Evolutionary conservation across 2,797 vertebrate species (phyloP).

Genomic region (Gymnodraco acuticeps): DNA sequence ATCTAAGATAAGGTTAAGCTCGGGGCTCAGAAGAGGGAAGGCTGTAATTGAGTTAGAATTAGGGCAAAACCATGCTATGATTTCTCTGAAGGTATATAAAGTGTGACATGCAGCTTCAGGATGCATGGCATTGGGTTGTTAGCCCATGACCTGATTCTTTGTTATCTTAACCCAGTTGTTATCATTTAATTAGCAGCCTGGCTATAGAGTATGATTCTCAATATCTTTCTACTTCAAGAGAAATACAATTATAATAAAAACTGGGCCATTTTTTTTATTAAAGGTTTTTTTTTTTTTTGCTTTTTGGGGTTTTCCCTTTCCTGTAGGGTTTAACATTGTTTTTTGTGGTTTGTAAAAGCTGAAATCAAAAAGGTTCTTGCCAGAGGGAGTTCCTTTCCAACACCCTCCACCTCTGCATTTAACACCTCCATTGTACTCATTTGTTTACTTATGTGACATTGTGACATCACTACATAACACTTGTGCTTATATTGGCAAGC

Average conservation of each 20-base stretch:
- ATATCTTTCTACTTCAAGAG: background rate
- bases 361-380: too few relatives aligned
- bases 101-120: conserved; percentile 48
- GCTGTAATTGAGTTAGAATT: conserved; percentile 73
- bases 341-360: too few relatives aligned
- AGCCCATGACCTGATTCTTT: conserved; percentile 18
- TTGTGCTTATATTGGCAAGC: too few relatives aligned
- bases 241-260: background rate
- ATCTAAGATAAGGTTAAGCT: conserved; percentile 78
- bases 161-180: conserved; percentile 18
- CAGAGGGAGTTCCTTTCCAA: too few relatives aligned
- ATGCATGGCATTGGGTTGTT: conserved; percentile 18
- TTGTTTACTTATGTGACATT: too few relatives aligned
- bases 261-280: background rate
- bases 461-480: too few relatives aligned
- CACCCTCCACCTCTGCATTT: too few relatives aligned
- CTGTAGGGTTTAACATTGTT: too few relatives aligned
- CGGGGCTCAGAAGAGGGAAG: conserved; percentile 29
- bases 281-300: too few relatives aligned
- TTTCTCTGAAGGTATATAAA: conserved; percentile 52
- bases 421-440: too few relatives aligned
- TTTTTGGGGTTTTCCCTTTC: too few relatives aligned
- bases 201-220: background rate
- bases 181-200: conserved; percentile 21
- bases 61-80: conserved; percentile 47